Percentiles rank a stretch among this genome's conserved stretches.
Conservation (phyloP, 2,113 vertebrate genomes). For the Siniperca chuatsi region DNA sequence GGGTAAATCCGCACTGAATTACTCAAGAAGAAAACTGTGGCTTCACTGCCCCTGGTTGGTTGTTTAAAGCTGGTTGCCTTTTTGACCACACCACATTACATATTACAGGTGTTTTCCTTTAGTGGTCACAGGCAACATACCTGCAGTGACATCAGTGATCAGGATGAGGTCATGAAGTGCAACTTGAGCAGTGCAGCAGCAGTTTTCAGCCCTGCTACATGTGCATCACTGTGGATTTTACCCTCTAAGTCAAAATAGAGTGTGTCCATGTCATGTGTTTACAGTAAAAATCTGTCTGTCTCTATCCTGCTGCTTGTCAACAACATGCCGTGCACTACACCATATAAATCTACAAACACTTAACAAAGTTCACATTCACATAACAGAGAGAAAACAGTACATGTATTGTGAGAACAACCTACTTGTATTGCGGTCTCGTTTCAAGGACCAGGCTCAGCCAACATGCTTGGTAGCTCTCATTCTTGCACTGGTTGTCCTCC, state of each 20-base stretch:
- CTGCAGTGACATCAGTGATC: neutral
- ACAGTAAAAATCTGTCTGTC: too few relatives aligned
- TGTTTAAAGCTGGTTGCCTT: neutral
- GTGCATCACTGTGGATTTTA: neutral
- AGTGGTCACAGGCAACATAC: neutral
- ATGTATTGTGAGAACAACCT: constrained; percentile 22
- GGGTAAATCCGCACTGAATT: neutral
- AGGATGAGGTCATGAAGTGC: neutral
- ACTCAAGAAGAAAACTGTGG: neutral
- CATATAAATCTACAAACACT: neutral
- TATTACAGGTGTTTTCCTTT: neutral
- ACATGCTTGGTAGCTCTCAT: constrained; percentile 73
- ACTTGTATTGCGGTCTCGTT: constrained; percentile 79
- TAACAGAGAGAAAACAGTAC: neutral
- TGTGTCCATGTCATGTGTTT: too few relatives aligned
- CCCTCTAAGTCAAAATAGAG: neutral
- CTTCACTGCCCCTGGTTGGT: neutral
- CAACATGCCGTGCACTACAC: neutral
- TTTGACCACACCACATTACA: neutral
- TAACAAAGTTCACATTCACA: neutral
- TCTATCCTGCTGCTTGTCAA: neutral
- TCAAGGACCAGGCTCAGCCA: constrained; percentile 82
- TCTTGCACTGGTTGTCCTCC: constrained; percentile 74
- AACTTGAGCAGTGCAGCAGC: neutral
- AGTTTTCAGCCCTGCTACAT: neutral